Percentiles rank a stretch among this genome's conserved stretches.
Conservation (phyloP, 1,140 invertebrate species). For the Anoplolepis gracilipes region DNA sequence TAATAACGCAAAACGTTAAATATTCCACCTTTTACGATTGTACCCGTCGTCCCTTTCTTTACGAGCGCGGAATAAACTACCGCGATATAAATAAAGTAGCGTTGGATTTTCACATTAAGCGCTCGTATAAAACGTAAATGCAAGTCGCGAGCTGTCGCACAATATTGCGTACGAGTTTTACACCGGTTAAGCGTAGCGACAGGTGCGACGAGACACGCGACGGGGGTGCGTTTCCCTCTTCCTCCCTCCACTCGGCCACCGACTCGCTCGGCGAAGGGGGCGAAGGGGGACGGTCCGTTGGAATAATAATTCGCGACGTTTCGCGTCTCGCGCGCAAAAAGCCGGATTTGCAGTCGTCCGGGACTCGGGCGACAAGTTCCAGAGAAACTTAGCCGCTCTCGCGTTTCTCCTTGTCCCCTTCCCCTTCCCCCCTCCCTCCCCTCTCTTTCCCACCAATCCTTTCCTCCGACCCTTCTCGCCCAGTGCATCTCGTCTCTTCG, state of each 20-base stretch:
- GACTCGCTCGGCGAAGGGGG: no score
- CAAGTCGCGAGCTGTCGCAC: neutral
- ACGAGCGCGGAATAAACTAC: slow-evolving; percentile 14
- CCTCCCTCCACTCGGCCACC: no score
- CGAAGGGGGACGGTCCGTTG: neutral
- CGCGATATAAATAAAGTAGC: slow-evolving; percentile 17
- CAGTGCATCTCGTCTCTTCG: neutral
- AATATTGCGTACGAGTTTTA: neutral
- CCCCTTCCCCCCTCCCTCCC: neutral
- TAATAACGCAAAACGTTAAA: slow-evolving; percentile 1
- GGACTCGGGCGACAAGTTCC: slow-evolving; percentile 68
- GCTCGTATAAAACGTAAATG: slow-evolving; percentile 24
- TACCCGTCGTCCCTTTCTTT: no score
- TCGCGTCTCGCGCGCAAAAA: slow-evolving; percentile 48
- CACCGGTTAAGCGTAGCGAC: slow-evolving; percentile 1
- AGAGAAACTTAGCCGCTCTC: slow-evolving; percentile 66
- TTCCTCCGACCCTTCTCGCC: no score
- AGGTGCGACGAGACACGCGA: neutral
- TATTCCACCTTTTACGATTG: neutral
- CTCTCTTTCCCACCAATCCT: no score
- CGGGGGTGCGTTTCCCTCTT: no score
- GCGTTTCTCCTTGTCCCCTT: slow-evolving; percentile 31
- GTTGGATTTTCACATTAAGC: slow-evolving; percentile 39
- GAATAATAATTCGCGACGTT: slow-evolving; percentile 71
- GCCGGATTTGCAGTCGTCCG: slow-evolving; percentile 71